These are phyloP conservation scores for Oryctes rhinoceros DNA, from an alignment of 1,140 invertebrate genomes.

Conservation along the genomic window DNA sequence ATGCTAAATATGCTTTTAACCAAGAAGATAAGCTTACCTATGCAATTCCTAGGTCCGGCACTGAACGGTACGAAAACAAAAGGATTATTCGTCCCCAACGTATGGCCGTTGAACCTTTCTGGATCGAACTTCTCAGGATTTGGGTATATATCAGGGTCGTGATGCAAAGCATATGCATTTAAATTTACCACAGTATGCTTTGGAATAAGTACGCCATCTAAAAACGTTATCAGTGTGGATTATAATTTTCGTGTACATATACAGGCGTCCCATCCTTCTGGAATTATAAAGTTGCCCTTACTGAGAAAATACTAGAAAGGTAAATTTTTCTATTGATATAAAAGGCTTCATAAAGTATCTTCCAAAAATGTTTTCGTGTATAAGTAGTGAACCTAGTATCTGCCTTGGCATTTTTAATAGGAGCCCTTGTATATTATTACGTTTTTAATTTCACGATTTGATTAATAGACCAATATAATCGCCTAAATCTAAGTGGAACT, in stretches of 20 bases:
- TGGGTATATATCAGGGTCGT: constrained; percentile 67
- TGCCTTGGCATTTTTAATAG: no score
- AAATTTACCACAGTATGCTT: constrained; percentile 17
- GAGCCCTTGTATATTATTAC: no score
- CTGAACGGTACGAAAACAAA: constrained; percentile 38
- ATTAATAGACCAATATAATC: no score
- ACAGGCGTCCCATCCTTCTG: no score
- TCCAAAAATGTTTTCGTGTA: no score
- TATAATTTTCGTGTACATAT: not conserved
- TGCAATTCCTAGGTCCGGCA: constrained; percentile 39
- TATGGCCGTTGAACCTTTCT: constrained; percentile 57
- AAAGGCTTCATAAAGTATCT: no score
- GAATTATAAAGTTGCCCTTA: no score
- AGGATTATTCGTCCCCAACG: not conserved
- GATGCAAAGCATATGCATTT: constrained; percentile 68
- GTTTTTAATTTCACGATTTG: no score
- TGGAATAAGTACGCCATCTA: constrained; percentile 42
- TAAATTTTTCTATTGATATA: no score
- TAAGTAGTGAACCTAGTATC: no score
- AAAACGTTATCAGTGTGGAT: not conserved
- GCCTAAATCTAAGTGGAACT: no score
- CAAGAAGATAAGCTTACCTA: not conserved
- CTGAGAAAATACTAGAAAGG: no score
- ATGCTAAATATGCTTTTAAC: not conserved
- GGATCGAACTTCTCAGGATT: constrained; percentile 76